Base-by-base conservation (phyloP, 1,140 invertebrate species). In the Papilio polyxenes region DNA sequence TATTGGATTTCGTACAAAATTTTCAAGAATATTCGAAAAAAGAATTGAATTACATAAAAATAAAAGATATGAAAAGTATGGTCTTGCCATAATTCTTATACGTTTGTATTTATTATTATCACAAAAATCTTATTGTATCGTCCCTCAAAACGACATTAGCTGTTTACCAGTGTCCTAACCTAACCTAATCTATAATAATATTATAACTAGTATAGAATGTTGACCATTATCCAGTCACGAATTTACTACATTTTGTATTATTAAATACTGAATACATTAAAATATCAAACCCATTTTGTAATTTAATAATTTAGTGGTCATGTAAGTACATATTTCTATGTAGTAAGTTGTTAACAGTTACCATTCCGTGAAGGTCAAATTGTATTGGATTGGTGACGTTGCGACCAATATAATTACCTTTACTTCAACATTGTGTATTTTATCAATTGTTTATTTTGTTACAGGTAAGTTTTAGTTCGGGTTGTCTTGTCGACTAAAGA, bases 391-490 rank as follows among this genome's bases (percentile, higher is more conserved):
- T 23, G 10, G 40, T 48, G 72, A 40, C 44, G 44, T 75, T 37
- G 23, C 17, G 4, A n/a, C 9, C 1, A 75, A 75, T 17, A 75
- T 20, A 75, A 75, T 75, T 13, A 75, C 37, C 17, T 75, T 75
- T 44, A 44, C 31, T 31, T 6, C 31, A 48, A 75, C 40, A 20
- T 49, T 40, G 44, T n/a, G n/a, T 75, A 20, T 4, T 20, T n/a
- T 51, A 31, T 31, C 2, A 1, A 48, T 10, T 48, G 7, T 75
- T 44, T 75, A 40, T 75, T 49, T 75, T 9, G 10, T 75, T 75
- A 20, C 74, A 75, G 74, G 74, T 75, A 75, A 75, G 74, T 49
- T 75, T 23, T n/a, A 48, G 44, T 75, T 23, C 40, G 40, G 40
- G 40, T 75, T 44, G 48, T n/a, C 44, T 72, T 37, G 65, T 72